phyloP scores from a whole-genome alignment of 35 echinoderm and acorn worm genomes.

The Stichopus chloronotus region DNA sequence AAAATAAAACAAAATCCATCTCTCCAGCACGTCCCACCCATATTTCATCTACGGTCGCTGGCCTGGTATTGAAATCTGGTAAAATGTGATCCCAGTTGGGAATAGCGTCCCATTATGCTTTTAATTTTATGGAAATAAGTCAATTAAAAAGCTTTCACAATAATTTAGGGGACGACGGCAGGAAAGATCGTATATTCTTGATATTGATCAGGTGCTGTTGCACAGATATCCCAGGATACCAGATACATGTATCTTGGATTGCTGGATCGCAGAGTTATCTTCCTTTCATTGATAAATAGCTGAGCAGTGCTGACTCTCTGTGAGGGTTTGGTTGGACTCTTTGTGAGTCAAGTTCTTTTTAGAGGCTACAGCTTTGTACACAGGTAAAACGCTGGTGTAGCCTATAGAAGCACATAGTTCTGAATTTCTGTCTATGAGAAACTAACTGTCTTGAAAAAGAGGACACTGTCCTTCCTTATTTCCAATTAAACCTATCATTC shows the following conservation, averaged over 20 bases:
- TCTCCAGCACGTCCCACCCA: background rate
- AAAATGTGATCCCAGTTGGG: constrained; percentile 8
- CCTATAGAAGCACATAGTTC: no score
- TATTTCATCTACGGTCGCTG: background rate
- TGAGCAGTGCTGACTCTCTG: no score
- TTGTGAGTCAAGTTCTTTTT: no score
- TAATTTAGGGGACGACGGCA: background rate
- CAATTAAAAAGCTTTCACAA: constrained; percentile 16
- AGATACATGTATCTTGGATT: background rate
- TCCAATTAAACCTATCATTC: no score
- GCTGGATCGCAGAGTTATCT: no score
- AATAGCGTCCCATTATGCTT: constrained; percentile 4
- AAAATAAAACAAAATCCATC: background rate
- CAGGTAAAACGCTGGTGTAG: no score
- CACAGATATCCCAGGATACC: background rate
- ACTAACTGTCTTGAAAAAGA: no score
- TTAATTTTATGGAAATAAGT: constrained; percentile 27
- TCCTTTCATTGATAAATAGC: no score
- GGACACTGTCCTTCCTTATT: no score
- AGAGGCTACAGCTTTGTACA: no score
- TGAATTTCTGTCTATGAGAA: no score
- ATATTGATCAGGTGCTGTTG: background rate
- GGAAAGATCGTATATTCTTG: background rate
- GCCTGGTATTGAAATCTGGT: background rate
- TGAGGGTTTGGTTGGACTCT: no score